A percentile compares a stretch with the other conserved stretches of the same genome.
Conservation (phyloP, 1,140 invertebrate genomes). For the Adelges cooleyi region DNA sequence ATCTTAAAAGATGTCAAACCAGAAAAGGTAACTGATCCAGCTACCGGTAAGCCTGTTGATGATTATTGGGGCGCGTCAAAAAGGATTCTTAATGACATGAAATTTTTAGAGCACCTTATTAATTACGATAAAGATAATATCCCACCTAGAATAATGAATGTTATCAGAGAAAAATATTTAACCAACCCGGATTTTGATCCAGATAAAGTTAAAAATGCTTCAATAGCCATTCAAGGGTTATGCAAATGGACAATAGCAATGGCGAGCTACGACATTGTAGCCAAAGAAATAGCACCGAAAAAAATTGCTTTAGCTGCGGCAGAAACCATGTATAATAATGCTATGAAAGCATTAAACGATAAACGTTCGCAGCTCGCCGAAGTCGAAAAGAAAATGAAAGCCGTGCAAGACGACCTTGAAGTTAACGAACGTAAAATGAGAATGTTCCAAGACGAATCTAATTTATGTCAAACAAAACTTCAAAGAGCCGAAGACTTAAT, state of each 20-base stretch:
- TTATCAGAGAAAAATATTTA: conserved; percentile 67
- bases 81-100: conserved; percentile 78
- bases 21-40: conserved; percentile 64
- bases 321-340: conserved; percentile 54
- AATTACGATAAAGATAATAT: conserved; percentile 91
- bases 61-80: conserved; percentile 92
- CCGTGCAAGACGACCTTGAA: conserved; percentile 44
- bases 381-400: conserved; percentile 55
- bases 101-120: conserved; percentile 72
- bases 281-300: conserved; percentile 75
- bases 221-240: conserved; percentile 64
- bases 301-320: conserved; percentile 65
- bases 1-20: conserved; percentile 82
- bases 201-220: conserved; percentile 69
- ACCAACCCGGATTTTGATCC: conserved; percentile 78
- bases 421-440: conserved; percentile 31
- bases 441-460: conserved; percentile 52
- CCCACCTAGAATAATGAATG: conserved; percentile 65
- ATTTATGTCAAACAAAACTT: conserved; percentile 77
- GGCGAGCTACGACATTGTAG: conserved; percentile 86
- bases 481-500: conserved; percentile 88
- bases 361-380: conserved; percentile 66
- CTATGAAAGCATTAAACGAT: conserved; percentile 53
- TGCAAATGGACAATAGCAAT: conserved; percentile 88
- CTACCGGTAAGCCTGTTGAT: conserved; percentile 63